Percentiles rank a stretch among this genome's conserved stretches.
Conservation (phyloP, 1,140 invertebrate species). For the Tetragonula clypearis region DNA sequence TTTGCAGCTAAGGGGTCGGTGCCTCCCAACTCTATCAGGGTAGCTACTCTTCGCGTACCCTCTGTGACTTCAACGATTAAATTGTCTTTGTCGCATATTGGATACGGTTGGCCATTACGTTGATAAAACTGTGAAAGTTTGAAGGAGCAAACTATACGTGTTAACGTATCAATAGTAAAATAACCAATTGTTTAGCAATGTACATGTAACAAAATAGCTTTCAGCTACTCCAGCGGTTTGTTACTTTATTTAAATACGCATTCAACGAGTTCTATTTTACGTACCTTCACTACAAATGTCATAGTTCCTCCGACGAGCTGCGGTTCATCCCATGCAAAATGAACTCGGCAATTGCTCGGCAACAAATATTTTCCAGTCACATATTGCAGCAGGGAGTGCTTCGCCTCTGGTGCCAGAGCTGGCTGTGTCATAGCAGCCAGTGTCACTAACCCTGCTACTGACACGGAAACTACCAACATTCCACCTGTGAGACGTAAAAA, state of each 20-base stretch:
- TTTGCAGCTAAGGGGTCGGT: conserved; percentile 91
- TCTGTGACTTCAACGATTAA: conserved; percentile 93
- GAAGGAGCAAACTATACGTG: not conserved
- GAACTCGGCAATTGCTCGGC: conserved; percentile 92
- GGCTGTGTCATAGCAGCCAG: conserved; percentile 94
- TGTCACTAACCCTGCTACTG: conserved; percentile 91
- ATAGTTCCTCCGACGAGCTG: conserved; percentile 93
- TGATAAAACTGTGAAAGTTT: conserved; percentile 89
- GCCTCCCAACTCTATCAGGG: conserved; percentile 92
- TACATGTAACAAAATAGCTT: not conserved
- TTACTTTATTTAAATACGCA: not conserved
- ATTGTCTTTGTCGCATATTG: conserved; percentile 94
- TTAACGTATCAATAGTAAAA: not conserved
- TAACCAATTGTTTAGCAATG: not conserved
- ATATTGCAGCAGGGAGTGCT: conserved; percentile 93
- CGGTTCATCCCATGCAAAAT: conserved; percentile 93
- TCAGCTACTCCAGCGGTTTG: too few relatives aligned
- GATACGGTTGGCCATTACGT: conserved; percentile 95
- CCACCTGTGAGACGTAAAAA: conserved; percentile 83
- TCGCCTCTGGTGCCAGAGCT: conserved; percentile 91
- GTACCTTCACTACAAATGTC: conserved; percentile 91
- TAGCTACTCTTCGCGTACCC: conserved; percentile 91
- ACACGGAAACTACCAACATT: conserved; percentile 93
- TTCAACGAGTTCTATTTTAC: conserved; percentile 19
- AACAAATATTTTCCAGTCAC: conserved; percentile 95